A percentile compares a stretch with the other conserved stretches of the same genome.
phyloP scores from a whole-genome alignment of 1,140 invertebrate genomes.

The Doryteuthis pealeii region DNA sequence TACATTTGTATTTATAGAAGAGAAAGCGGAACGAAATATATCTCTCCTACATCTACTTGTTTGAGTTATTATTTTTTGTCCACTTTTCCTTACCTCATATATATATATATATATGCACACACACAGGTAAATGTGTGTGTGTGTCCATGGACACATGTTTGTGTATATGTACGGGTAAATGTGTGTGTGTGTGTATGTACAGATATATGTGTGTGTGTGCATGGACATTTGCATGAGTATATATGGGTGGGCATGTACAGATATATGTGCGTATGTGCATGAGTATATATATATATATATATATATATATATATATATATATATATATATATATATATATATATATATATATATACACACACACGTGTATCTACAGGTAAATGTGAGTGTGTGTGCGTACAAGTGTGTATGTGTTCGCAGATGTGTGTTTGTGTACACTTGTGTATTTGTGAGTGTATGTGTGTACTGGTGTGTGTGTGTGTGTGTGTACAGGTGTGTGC shows the following conservation, averaged over 20 bases:
- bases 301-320: neutral
- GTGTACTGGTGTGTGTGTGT: neutral
- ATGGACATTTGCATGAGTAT: no score
- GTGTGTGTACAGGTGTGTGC: neutral
- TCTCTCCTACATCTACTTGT: no score
- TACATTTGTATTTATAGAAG: no score
- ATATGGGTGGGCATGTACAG: neutral
- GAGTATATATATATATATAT: neutral
- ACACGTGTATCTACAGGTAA: neutral
- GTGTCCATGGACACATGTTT: no score
- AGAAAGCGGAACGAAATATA: no score
- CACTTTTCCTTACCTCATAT: no score
- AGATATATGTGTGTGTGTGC: no score
- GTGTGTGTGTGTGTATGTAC: neutral
- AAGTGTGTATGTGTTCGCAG: neutral
- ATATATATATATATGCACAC: no score
- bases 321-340: neutral
- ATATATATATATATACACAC: neutral
- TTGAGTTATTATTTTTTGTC: no score
- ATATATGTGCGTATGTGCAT: neutral
- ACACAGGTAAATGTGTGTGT: no score
- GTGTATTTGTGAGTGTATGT: neutral
- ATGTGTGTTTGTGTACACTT: neutral
- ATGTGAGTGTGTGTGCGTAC: neutral
- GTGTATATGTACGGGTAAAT: no score